Percentiles rank a stretch among this genome's conserved stretches.
These are phyloP conservation scores for Hipposideros larvatus DNA, from an alignment of 2,797 vertebrate species.

Conservation along the genomic window DNA sequence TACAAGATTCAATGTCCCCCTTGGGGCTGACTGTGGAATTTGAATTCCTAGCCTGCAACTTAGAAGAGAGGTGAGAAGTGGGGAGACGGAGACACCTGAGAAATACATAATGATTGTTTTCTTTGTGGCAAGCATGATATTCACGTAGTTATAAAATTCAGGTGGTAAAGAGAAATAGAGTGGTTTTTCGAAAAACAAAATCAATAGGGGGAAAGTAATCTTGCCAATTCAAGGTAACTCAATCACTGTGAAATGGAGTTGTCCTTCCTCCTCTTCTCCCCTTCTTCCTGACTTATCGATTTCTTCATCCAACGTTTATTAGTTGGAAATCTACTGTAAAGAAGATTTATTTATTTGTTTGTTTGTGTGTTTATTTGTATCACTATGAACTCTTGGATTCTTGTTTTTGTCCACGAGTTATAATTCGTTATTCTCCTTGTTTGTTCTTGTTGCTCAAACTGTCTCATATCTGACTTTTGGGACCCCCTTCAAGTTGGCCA, in stretches of 20 bases:
- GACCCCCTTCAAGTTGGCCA: background rate
- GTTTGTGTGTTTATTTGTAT: background rate
- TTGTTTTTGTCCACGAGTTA: slow-evolving; percentile 3
- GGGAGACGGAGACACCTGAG: background rate
- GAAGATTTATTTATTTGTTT: background rate
- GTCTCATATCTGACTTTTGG: background rate
- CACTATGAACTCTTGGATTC: background rate
- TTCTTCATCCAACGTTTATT: background rate
- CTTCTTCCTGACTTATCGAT: background rate
- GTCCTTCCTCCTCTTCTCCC: background rate
- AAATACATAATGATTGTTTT: slow-evolving; percentile 16
- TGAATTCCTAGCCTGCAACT: background rate
- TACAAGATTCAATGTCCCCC: slow-evolving; percentile 10
- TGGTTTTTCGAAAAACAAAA: slow-evolving; percentile 8
- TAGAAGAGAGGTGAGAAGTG: background rate
- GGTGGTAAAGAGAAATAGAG: background rate
- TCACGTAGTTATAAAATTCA: background rate
- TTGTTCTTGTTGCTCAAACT: slow-evolving; percentile 17
- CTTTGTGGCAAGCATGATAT: background rate
- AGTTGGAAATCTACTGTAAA: background rate
- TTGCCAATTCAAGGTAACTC: background rate
- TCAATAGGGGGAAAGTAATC: background rate
- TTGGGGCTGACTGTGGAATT: slow-evolving; percentile 1
- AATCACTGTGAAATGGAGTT: background rate
- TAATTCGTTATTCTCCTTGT: background rate